Evolutionary conservation across 2,113 vertebrate species (phyloP).

Genomic region (Dipodomys ordii): DNA sequence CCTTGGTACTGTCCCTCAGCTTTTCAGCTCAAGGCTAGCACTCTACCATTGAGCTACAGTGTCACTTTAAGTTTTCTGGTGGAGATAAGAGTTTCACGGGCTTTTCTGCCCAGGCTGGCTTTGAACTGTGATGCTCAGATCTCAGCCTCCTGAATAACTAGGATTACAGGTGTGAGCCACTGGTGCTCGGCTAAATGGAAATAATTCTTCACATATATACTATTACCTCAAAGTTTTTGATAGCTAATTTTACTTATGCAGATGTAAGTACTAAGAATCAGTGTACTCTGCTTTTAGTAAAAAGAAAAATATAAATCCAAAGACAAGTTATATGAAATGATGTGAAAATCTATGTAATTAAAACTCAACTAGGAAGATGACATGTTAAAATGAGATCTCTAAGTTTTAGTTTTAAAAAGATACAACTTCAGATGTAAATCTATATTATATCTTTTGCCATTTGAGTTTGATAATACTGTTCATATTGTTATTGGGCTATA

Average conservation of each 20-base stretch:
- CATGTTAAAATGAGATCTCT: slow-evolving; percentile 3
- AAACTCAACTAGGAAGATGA: not conserved
- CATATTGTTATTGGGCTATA: not conserved
- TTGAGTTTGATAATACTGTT: not conserved
- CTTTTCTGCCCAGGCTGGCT: no score
- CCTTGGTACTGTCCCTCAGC: no score
- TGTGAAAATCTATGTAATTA: not conserved
- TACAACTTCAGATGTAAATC: not conserved
- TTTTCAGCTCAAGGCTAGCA: no score
- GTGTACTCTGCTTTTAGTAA: not conserved
- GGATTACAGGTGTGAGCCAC: no score
- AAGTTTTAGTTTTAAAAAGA: not conserved
- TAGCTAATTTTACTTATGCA: slow-evolving; percentile 38
- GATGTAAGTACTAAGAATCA: not conserved
- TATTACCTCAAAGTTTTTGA: slow-evolving; percentile 5
- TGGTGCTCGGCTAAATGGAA: no score
- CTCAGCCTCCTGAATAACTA: no score
- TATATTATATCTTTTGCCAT: not conserved
- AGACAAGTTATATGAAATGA: slow-evolving; percentile 15
- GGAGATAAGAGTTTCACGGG: no score
- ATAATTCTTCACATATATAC: no score
- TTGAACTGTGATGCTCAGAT: no score
- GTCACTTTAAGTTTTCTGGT: no score
- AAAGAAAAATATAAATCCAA: slow-evolving; percentile 46
- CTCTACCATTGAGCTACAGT: no score